Evolutionary conservation across 1,140 invertebrate species (phyloP), one percentile per base, ranked within the genome.

Genomic region (Varroa destructor): DNA sequence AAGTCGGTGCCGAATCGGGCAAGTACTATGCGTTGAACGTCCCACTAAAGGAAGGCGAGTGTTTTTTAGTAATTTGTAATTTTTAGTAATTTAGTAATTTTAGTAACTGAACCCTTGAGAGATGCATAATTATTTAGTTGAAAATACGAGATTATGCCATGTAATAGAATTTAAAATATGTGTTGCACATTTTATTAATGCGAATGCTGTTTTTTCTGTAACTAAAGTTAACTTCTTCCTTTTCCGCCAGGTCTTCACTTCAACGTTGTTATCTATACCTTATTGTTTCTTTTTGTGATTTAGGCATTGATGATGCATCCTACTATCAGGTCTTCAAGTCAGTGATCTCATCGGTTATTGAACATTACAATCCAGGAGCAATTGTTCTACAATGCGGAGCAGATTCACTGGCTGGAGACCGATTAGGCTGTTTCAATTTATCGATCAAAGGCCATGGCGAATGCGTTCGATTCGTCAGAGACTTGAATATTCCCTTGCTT

Each of bases 351-450:
- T 86, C 88, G 77, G 93, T 99, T 0, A 96, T 99, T 81, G 90
- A 99, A 77, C 96, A 90, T 78, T 99, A 94, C 79, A 86, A 89
- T 74, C 97, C 97, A 0, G 94, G 91, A 0, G 94, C 92, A 25
- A 97, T 99, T 78, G 94, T 99, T 0, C 80, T 99, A 1, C 93
- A 97, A 78, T 99, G 97, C 82, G 97, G 97, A 0, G 94, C 97
- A 0, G 97, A 99, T 82, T 99, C 95, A 0, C 81, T 99, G 12
- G 93, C 92, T 0, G 90, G 91, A 70, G 97, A 99, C 81, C 83
- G 95, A 73, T 82, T 93, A 0, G 91, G 91, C 0, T 91, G 90
- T 76, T 94, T 94, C 78, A 89, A 88, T 78, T 80, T 94, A 1
- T 90, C 87, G 74, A 90, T 89, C 1, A 89, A 88, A 82, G 93